Conservation (phyloP, 2,113 vertebrate species). For the Notothenia rossii region DNA sequence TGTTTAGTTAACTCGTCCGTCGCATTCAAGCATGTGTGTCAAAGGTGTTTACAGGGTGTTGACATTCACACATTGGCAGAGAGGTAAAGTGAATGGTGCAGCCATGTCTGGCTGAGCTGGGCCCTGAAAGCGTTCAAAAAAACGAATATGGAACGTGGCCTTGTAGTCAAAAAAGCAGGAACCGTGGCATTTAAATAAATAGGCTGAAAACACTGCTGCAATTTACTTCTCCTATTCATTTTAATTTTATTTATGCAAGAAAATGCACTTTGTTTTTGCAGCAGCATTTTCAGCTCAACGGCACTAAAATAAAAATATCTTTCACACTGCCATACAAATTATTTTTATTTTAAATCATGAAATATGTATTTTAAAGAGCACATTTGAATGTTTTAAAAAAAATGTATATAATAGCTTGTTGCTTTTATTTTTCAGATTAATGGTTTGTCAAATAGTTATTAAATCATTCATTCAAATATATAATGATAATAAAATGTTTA, state of each 20-base stretch:
- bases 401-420: background rate
- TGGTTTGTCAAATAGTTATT: background rate
- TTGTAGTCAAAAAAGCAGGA: background rate
- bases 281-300: constrained; percentile 5
- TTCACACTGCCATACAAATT: background rate
- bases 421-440: background rate
- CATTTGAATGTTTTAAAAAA: background rate
- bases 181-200: background rate
- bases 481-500: too few relatives aligned
- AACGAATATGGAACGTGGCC: background rate
- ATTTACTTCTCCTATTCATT: background rate
- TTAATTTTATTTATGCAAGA: background rate
- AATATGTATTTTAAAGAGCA: background rate
- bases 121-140: constrained; percentile 15
- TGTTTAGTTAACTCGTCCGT: constrained; percentile 80
- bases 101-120: constrained; percentile 34
- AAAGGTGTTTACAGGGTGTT: constrained; percentile 84
- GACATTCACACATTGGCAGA: constrained; percentile 76
- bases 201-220: background rate
- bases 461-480: background rate
- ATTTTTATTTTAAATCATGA: background rate
- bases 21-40: constrained; percentile 83
- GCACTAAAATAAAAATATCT: background rate
- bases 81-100: constrained; percentile 53
- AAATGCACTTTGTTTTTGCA: background rate